A percentile compares a stretch with the other conserved stretches of the same genome.
Evolutionary conservation across 2,888 invertebrate species (phyloP).

Genomic region (Yponomeuta malinellus): DNA sequence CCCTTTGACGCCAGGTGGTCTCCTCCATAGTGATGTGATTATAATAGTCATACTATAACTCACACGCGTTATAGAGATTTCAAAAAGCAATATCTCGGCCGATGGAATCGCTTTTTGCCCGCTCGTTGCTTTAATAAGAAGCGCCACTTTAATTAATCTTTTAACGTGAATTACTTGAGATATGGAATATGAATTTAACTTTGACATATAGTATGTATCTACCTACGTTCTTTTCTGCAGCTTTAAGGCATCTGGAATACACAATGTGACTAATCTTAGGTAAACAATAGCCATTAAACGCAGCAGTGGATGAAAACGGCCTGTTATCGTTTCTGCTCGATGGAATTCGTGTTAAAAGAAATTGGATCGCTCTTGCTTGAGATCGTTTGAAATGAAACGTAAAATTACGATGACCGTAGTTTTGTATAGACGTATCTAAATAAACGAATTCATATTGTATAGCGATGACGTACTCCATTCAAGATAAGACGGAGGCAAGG

Average conservation of each 20-base stretch:
- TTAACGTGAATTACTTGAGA: slow-evolving; percentile 30
- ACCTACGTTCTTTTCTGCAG: neutral
- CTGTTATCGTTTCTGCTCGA: slow-evolving; percentile 60
- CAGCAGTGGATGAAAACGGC: slow-evolving; percentile 21
- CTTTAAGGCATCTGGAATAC: neutral
- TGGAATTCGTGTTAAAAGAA: slow-evolving; percentile 55
- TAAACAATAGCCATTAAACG: slow-evolving; percentile 10
- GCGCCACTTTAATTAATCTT: slow-evolving; percentile 38
- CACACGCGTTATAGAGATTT: slow-evolving; percentile 35
- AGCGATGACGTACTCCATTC: slow-evolving; percentile 15
- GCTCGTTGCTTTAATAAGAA: neutral
- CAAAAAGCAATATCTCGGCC: slow-evolving; percentile 12
- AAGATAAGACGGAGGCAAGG: slow-evolving; percentile 23
- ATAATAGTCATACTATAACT: slow-evolving; percentile 68
- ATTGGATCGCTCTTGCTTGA: slow-evolving; percentile 64
- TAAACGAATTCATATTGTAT: slow-evolving; percentile 11
- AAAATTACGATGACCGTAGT: slow-evolving; percentile 57
- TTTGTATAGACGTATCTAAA: slow-evolving; percentile 27
- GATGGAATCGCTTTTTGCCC: neutral
- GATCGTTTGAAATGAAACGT: slow-evolving; percentile 63
- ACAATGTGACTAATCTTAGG: neutral
- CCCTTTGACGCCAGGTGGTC: slow-evolving; percentile 72
- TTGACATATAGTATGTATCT: slow-evolving; percentile 33
- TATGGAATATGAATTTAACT: slow-evolving; percentile 49
- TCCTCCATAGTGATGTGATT: slow-evolving; percentile 59